phyloP scores from a whole-genome alignment of 2,888 invertebrate species.

The Pseudoips prasinana region DNA sequence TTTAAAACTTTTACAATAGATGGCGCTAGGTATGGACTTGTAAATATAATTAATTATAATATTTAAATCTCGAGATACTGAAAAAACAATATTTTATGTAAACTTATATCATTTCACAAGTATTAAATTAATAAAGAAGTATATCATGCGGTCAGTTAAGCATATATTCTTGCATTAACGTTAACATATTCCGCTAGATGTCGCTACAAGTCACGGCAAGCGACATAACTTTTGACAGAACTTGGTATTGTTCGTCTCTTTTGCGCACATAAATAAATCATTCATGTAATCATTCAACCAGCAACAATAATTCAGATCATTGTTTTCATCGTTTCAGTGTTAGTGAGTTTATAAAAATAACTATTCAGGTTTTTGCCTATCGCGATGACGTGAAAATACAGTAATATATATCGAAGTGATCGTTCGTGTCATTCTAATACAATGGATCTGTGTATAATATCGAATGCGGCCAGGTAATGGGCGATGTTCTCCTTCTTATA shows the following conservation, averaged over 20 bases:
- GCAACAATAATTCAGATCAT: slow-evolving; percentile 3
- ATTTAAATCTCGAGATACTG: too few relatives aligned
- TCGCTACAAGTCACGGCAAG: slow-evolving; percentile 8
- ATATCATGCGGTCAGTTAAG: too few relatives aligned
- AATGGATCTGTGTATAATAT: slow-evolving; percentile 45
- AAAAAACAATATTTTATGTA: too few relatives aligned
- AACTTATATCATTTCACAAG: too few relatives aligned
- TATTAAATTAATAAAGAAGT: too few relatives aligned
- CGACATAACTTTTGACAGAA: slow-evolving; percentile 29
- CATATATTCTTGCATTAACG: too few relatives aligned
- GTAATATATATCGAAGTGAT: slow-evolving; percentile 28
- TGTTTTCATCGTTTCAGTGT: slow-evolving; percentile 21
- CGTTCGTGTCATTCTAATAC: slow-evolving; percentile 31
- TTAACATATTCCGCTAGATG: slow-evolving; percentile 19
- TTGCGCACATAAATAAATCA: slow-evolving; percentile 12
- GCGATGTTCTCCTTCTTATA: slow-evolving; percentile 56
- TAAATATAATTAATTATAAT: too few relatives aligned
- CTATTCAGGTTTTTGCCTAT: slow-evolving; percentile 1
- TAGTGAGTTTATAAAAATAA: too few relatives aligned
- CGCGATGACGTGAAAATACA: slow-evolving; percentile 27
- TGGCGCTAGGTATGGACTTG: too few relatives aligned
- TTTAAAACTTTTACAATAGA: too few relatives aligned
- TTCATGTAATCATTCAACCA: slow-evolving; percentile 7
- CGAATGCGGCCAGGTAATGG: slow-evolving; percentile 66
- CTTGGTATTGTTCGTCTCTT: slow-evolving; percentile 15